Evolutionary conservation across 2,113 vertebrate species (phyloP).

Genomic region (Tyrannus savana): DNA sequence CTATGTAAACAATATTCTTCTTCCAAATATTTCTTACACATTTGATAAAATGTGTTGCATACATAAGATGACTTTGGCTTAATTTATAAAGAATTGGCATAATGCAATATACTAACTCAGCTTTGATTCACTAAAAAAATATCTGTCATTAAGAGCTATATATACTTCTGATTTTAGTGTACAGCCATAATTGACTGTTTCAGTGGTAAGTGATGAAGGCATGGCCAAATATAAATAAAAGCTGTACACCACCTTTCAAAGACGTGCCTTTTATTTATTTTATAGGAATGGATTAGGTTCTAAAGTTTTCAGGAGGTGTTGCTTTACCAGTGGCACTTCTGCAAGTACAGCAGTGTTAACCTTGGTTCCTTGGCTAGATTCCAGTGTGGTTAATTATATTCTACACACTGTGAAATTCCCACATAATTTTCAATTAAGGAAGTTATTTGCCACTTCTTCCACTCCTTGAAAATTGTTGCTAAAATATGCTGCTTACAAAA

Average conservation of each 20-base stretch:
- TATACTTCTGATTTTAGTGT: conserved; percentile 28
- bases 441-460: conserved; percentile 52
- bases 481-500: conserved; percentile 8
- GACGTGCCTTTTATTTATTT: conserved; percentile 41
- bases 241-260: conserved; percentile 33
- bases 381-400: conserved; percentile 56
- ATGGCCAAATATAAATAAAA: conserved; percentile 56
- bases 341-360: conserved; percentile 11
- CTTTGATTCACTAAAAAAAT: conserved; percentile 47
- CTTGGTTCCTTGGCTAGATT: conserved; percentile 29
- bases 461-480: conserved; percentile 14
- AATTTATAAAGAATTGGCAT: conserved; percentile 42
- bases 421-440: conserved; percentile 56
- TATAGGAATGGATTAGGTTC: conserved; percentile 43
- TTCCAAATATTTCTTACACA: conserved; percentile 65
- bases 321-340: conserved; percentile 51
- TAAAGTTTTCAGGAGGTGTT: conserved; percentile 41
- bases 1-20: conserved; percentile 51
- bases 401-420: conserved; percentile 54
- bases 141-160: conserved; percentile 27
- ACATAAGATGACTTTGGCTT: conserved; percentile 53
- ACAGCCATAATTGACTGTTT: conserved; percentile 23
- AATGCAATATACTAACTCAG: conserved; percentile 1
- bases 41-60: conserved; percentile 65
- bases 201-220: conserved; percentile 33